These are phyloP conservation scores for Drosophila littoralis DNA, from an alignment of 1,140 invertebrate species.

Conservation along the genomic window DNA sequence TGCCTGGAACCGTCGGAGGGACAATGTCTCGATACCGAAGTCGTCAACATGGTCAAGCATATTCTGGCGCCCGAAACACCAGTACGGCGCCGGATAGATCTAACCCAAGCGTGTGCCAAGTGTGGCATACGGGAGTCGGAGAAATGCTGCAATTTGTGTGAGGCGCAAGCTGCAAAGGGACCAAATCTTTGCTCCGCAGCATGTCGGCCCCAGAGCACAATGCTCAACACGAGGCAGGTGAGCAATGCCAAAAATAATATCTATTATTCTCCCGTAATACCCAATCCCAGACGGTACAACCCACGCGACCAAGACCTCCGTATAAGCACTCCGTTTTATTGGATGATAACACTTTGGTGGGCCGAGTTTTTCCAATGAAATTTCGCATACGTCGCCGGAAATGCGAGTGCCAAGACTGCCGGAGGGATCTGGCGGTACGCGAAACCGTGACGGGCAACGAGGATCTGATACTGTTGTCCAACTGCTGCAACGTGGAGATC, in stretches of 20 bases:
- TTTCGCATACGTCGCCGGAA: slow-evolving; percentile 43
- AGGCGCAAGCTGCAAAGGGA: neutral
- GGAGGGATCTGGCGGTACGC: slow-evolving; percentile 15
- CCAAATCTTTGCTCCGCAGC: slow-evolving; percentile 9
- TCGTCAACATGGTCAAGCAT: neutral
- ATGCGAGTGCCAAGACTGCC: slow-evolving; percentile 43
- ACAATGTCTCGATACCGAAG: neutral
- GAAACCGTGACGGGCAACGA: slow-evolving; percentile 45
- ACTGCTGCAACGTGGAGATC: slow-evolving; percentile 53
- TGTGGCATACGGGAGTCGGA: neutral
- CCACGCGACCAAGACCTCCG: slow-evolving; percentile 22
- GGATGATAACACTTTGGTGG: slow-evolving; percentile 45
- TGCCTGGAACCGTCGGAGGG: slow-evolving; percentile 6
- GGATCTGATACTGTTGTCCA: slow-evolving; percentile 50
- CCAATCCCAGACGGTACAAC: slow-evolving; percentile 2
- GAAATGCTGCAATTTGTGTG: slow-evolving; percentile 2
- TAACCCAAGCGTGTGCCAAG: neutral
- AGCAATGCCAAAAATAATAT: no score
- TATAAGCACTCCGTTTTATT: slow-evolving; percentile 40
- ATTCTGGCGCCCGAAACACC: neutral
- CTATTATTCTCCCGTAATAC: no score
- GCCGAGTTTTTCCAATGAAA: slow-evolving; percentile 51
- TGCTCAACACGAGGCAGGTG: slow-evolving; percentile 4
- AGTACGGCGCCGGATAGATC: neutral
- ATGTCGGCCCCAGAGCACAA: slow-evolving; percentile 4